A percentile compares a stretch with the other conserved stretches of the same genome.
Evolutionary conservation across 2,888 invertebrate species (phyloP).

Genomic region (Adela reaumurella): DNA sequence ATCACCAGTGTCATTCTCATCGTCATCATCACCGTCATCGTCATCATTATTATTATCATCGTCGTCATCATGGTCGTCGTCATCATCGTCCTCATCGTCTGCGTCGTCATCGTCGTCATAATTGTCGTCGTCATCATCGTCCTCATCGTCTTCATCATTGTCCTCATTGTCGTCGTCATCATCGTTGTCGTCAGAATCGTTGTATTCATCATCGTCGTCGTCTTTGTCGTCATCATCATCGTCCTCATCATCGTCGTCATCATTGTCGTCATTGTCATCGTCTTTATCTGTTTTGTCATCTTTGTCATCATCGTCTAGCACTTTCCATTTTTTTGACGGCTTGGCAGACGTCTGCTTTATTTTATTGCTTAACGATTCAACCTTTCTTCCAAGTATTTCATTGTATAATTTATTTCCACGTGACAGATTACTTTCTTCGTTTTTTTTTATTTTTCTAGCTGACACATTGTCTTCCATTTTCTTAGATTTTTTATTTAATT

Average conservation of each 20-base stretch:
- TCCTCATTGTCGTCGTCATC: conserved; percentile 26
- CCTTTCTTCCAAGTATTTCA: no score
- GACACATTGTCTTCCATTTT: no score
- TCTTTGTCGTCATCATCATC: conserved; percentile 15
- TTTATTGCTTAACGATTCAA: no score
- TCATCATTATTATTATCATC: conserved; percentile 36
- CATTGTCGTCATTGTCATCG: neutral
- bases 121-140: conserved; percentile 25
- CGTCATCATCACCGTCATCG: conserved; percentile 29
- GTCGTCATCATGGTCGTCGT: conserved; percentile 44
- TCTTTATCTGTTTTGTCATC: neutral
- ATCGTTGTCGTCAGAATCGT: conserved; percentile 24
- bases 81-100: conserved; percentile 32
- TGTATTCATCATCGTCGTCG: conserved; percentile 26
- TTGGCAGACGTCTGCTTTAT: no score
- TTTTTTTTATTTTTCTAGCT: no score
- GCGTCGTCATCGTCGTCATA: conserved; percentile 40
- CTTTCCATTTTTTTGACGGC: no score
- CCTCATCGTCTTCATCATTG: conserved; percentile 21
- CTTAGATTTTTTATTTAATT: conserved; percentile 7
- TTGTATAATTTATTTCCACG: no score
- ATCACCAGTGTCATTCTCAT: conserved; percentile 20
- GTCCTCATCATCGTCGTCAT: neutral
- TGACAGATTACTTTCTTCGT: no score
- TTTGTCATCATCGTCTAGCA: conserved; percentile 16